Base-by-base conservation (phyloP, 2,113 vertebrate genomes). In the Synodontis membranacea region DNA sequence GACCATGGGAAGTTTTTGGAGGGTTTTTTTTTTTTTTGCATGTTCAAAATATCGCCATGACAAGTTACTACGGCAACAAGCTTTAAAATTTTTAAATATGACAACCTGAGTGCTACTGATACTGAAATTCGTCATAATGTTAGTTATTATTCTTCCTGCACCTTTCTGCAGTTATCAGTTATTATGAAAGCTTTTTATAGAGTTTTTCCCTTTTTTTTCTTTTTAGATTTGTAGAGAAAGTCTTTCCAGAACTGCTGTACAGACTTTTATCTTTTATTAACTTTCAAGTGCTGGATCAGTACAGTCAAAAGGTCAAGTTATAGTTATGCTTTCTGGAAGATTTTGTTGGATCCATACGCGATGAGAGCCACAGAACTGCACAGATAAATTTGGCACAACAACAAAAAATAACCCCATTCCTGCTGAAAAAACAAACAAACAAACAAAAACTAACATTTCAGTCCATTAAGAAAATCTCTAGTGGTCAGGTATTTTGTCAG, bases 1-100 rank as follows among this genome's bases (percentile, higher is more conserved):
- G 95, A 95, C 93, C 95, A 95, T 95, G 93, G 95, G 93, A 94
- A 95, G 93, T 96, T 96, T 96, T 96, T 96, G 93, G 93, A 93
- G 94, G 3, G 42, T 74, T 78, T 78, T 54, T 84, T 50, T 52
- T 70, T 52, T 56, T 56, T n/a, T 6, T n/a, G n/a, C n/a, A n/a
- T 21, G 28, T 79, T 28, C 17, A 52, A 72, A 72, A 70, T 70
- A 72, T 74, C 34, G 37, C 60, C 39, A 46, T 82, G 80, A 62
- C 79, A 82, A 48, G 60, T 83, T 68, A 48, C 60, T 83, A 68
- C 8, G 28, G 81, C 60, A 83, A 83, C 81, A 58, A 91, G 91
- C 87, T 87, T 37, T 92, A 94, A 81, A 94, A 95, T 95, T 93
- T 95, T 94, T 93, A 94, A 94, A 93, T 87, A 91, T 72, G 74